Percentiles rank a stretch among this genome's conserved stretches.
phyloP scores from a whole-genome alignment of 2,797 vertebrate genomes.

The Orientallactaga sibirica region DNA sequence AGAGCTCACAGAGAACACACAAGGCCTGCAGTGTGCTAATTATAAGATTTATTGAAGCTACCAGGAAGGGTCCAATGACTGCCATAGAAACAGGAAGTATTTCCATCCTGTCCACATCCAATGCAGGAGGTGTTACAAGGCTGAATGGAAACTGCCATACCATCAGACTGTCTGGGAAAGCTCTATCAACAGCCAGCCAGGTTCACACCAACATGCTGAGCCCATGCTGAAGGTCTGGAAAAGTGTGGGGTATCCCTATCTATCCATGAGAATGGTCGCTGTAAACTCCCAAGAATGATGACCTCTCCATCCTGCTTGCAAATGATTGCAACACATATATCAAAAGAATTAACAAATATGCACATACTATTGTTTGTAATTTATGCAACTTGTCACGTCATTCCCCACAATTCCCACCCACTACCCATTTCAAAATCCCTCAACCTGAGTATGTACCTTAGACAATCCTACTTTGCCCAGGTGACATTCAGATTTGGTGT shows the following conservation, averaged over 20 bases:
- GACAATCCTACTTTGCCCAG: background rate
- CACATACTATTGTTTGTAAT: background rate
- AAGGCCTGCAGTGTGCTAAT: background rate
- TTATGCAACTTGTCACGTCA: background rate
- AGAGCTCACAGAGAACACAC: background rate
- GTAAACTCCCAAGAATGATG: background rate
- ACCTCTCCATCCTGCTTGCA: background rate
- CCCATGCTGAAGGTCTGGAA: background rate
- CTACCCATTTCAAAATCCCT: background rate
- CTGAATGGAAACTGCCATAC: background rate
- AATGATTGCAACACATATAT: background rate
- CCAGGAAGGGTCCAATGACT: too few relatives aligned
- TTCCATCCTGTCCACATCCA: background rate
- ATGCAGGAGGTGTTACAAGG: background rate
- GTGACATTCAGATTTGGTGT: background rate
- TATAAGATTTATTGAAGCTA: background rate
- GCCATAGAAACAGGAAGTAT: background rate
- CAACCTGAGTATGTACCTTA: background rate
- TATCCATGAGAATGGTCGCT: background rate
- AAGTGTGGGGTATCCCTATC: background rate
- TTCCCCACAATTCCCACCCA: background rate
- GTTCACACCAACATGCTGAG: background rate
- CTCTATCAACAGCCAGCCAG: background rate
- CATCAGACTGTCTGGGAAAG: background rate
- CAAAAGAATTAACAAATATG: conserved; percentile 12